Conservation (phyloP, 2,113 vertebrate genomes). For the Crypturellus undulatus region DNA sequence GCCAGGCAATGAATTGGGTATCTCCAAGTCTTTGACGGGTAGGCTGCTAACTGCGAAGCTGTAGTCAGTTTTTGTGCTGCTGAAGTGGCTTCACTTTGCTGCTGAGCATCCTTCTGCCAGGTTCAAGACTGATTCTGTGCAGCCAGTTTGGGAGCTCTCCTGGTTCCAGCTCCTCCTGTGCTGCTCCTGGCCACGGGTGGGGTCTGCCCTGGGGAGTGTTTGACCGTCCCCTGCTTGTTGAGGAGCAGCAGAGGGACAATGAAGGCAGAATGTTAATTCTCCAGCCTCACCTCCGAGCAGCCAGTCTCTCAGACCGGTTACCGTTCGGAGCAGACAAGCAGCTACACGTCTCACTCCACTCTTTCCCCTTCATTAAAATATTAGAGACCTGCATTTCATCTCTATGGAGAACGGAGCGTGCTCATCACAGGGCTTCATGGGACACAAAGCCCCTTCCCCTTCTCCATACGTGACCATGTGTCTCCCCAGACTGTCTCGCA, state of each 20-base stretch:
- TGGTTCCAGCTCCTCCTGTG: neutral
- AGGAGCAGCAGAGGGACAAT: neutral
- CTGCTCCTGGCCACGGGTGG: neutral
- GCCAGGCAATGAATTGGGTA: neutral
- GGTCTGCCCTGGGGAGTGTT: neutral
- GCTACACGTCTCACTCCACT: neutral
- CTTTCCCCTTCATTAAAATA: neutral
- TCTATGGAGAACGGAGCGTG: neutral
- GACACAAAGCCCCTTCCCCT: fast-evolving
- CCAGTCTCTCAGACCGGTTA: neutral
- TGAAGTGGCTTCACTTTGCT: neutral
- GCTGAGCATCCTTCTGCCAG: neutral
- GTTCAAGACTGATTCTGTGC: neutral
- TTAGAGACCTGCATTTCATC: neutral
- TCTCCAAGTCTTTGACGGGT: neutral
- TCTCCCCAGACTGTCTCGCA: neutral
- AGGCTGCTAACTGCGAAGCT: neutral
- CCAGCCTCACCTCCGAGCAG: neutral
- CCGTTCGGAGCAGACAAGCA: neutral
- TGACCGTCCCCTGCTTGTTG: neutral
- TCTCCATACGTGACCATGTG: neutral
- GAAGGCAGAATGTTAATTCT: neutral
- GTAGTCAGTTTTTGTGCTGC: neutral
- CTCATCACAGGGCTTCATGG: neutral
- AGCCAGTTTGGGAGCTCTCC: neutral